These are phyloP conservation scores for Alviniconcha strummeri DNA, from an alignment of 2,888 invertebrate genomes.

Conservation along the genomic window DNA sequence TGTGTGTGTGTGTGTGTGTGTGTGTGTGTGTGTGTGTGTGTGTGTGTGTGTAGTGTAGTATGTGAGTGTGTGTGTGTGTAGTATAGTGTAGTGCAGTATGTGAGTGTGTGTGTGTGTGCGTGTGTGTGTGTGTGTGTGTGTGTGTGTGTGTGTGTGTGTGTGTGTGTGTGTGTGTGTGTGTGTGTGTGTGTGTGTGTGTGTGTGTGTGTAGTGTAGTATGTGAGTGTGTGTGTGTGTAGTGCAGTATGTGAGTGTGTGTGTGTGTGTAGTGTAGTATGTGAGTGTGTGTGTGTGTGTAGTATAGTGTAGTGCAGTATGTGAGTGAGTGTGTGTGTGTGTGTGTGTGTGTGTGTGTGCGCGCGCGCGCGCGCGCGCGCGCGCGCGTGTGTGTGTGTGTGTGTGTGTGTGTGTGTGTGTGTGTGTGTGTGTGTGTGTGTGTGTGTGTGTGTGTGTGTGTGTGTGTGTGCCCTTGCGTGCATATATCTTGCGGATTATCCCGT, in stretches of 20 bases:
- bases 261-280: neutral
- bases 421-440: neutral
- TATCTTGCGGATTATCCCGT: neutral
- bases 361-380: neutral
- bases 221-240: conserved; percentile 10
- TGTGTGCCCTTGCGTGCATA: neutral
- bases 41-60: neutral
- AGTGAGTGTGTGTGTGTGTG: conserved; percentile 3
- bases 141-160: conserved; percentile 3
- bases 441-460: neutral
- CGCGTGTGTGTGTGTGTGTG: conserved; percentile 1
- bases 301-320: neutral
- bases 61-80: too few species aligned
- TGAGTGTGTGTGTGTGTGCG: neutral
- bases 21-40: conserved; percentile 12
- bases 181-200: conserved; percentile 6
- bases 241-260: conserved; percentile 2
- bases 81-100: neutral
- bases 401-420: neutral
- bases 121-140: conserved; percentile 4
- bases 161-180: neutral
- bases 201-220: conserved; percentile 1
- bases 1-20: conserved; percentile 3
- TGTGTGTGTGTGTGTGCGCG: neutral
- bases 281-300: neutral